Base-by-base conservation (phyloP, 2,797 vertebrate species). In the Sebastes matsubarae region DNA sequence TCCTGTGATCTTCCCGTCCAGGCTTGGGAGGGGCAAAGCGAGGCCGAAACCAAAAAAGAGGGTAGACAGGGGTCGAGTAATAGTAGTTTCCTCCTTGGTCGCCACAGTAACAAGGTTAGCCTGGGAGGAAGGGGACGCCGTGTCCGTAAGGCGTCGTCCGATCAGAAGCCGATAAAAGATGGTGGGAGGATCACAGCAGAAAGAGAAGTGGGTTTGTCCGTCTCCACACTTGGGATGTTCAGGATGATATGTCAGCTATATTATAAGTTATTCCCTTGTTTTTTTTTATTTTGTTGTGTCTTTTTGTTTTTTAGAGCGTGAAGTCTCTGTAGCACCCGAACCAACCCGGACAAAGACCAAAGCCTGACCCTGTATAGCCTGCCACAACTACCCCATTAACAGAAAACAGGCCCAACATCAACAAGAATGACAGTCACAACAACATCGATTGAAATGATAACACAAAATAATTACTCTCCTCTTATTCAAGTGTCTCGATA, bases 401-500 rank as follows among this genome's bases (percentile, higher is more conserved):
- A 91, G 87, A 94, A 88, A 94, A 90, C 90, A 87, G 89, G 89
- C 88, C 88, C 82, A 78, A 92, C 90, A 94, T 90, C 89, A 73
- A 92, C 85, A 83, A 89, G 87, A 92, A 92, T 89, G 92, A 93
- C 92, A 85, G 86, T 91, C 82, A 93, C 92, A 82, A 89, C 82
- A 87, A 92, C 87, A 93, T 90, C 85, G 46, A 87, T 83, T 93
- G 93, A 95, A 95, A 95, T 94, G 82, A 94, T 90, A 93, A 94
- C 88, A 90, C 81, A 94, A 94, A 92, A 91, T 90, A 91, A 95
- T 93, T 87, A 93, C 89, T 93, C 92, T 93, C 90, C 86, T 95
- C 93, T 91, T 92, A 89, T 94, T 95, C 94, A 95, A 95, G 94
- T 95, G 91, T 95, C 91, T 94, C 74, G 42, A 92, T 93, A 93